These are phyloP conservation scores for Grammatotria lemairii DNA, from an alignment of 2,113 vertebrate species.

Conservation along the genomic window DNA sequence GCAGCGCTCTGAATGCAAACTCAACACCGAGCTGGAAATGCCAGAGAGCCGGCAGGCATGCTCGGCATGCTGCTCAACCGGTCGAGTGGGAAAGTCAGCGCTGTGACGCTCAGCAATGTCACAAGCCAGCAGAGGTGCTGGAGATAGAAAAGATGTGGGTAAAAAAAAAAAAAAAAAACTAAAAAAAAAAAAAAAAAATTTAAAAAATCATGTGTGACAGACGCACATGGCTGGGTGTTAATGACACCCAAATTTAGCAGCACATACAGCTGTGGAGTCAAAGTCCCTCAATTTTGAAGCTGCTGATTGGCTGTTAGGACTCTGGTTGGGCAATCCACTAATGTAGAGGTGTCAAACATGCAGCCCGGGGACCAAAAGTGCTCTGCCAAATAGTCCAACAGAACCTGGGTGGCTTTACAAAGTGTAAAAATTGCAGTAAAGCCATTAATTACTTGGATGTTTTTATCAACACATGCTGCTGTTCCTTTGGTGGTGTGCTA, in stretches of 20 bases:
- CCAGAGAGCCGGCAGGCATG: slow-evolving; percentile 6
- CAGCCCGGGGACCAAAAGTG: not conserved
- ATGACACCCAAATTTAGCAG: not conserved
- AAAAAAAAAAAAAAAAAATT: too few species aligned
- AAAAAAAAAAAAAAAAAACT: not conserved
- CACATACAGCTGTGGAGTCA: not conserved
- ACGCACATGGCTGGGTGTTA: not conserved
- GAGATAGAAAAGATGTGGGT: not conserved
- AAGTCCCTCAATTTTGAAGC: not conserved
- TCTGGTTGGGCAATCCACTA: not conserved
- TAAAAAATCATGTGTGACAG: not conserved
- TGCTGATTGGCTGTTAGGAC: not conserved
- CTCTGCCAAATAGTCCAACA: not conserved
- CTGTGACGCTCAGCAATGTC: not conserved
- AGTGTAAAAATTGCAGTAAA: not conserved
- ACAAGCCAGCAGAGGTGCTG: not conserved
- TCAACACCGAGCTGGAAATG: slow-evolving; percentile 40
- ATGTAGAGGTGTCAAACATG: not conserved
- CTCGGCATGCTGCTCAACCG: slow-evolving; percentile 35
- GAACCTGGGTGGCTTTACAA: not conserved
- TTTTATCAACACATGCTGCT: not conserved
- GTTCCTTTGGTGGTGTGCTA: not conserved
- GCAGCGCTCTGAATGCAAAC: slow-evolving; percentile 9
- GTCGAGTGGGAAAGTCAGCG: not conserved
- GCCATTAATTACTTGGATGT: not conserved